phyloP scores from a whole-genome alignment of 2,113 vertebrate species.

The Anas platyrhynchos region DNA sequence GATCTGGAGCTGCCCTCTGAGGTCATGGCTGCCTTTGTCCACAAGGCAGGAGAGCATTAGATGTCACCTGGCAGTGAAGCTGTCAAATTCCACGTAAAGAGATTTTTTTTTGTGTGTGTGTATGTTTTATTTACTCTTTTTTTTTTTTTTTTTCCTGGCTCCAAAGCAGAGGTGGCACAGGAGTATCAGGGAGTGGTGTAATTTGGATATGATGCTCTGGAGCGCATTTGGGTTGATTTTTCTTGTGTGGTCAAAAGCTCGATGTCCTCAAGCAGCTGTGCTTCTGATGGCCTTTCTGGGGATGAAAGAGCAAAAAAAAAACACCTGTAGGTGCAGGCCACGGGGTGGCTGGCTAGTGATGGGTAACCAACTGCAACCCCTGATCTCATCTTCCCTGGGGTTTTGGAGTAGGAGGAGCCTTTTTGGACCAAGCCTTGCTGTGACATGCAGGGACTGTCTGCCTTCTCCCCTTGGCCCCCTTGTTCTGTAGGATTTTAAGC shows the following conservation, averaged over 20 bases:
- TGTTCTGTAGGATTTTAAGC: background rate
- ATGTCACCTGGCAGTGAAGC: background rate
- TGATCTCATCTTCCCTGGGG: background rate
- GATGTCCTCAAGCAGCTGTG: accelerated
- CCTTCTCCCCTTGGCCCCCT: accelerated
- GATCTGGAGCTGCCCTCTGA: background rate
- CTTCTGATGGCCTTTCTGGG: background rate
- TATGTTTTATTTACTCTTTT: too few relatives aligned
- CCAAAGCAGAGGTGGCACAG: accelerated
- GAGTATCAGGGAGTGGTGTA: background rate
- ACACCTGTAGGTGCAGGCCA: accelerated
- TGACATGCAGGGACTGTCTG: accelerated
- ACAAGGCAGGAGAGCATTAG: background rate
- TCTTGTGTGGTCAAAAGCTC: accelerated
- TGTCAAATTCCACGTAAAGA: background rate
- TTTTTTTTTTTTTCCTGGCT: background rate
- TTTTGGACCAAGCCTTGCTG: background rate
- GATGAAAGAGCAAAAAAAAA: background rate
- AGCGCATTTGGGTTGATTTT: accelerated
- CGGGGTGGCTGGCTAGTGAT: too few relatives aligned
- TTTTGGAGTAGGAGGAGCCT: background rate
- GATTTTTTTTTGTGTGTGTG: too few relatives aligned
- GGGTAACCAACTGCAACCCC: background rate
- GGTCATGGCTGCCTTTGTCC: accelerated
- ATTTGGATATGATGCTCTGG: accelerated